These are phyloP conservation scores for Hyles vespertilio DNA, from an alignment of 1,140 invertebrate species.

Conservation along the genomic window DNA sequence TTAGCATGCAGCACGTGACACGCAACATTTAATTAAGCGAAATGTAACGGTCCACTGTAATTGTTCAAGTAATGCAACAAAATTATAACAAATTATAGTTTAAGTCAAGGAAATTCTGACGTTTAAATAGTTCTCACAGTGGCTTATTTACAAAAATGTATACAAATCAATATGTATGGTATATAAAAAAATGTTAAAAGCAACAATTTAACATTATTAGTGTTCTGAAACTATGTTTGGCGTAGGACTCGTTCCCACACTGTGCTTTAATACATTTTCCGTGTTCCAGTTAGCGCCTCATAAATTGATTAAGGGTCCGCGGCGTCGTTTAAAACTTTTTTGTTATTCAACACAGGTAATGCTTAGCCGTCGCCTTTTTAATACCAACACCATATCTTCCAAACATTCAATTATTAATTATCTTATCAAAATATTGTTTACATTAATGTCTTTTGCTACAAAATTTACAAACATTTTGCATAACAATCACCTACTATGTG, in stretches of 20 bases:
- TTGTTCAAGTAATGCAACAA: too few species aligned
- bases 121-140: too few species aligned
- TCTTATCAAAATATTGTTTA: too few species aligned
- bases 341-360: constrained; percentile 52
- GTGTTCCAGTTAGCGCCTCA: constrained; percentile 73
- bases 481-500: too few species aligned
- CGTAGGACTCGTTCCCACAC: constrained; percentile 61
- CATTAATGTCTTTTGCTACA: background rate
- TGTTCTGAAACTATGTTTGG: constrained; percentile 49
- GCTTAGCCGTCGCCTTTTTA: constrained; percentile 17
- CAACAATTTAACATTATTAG: constrained; percentile 42
- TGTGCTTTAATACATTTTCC: constrained; percentile 73
- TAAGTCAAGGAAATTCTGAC: too few species aligned
- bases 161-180: background rate
- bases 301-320: constrained; percentile 72
- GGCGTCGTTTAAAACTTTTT: constrained; percentile 67
- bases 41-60: too few species aligned
- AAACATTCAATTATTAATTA: too few species aligned
- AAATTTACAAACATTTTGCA: background rate
- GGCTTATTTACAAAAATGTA: too few species aligned
- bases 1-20: background rate
- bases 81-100: too few species aligned
- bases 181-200: constrained; percentile 13
- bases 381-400: constrained; percentile 2
- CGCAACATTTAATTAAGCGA: background rate